Evolutionary conservation across 2,113 vertebrate species (phyloP).

Genomic region (Sinocyclocheilus rhinocerous): DNA sequence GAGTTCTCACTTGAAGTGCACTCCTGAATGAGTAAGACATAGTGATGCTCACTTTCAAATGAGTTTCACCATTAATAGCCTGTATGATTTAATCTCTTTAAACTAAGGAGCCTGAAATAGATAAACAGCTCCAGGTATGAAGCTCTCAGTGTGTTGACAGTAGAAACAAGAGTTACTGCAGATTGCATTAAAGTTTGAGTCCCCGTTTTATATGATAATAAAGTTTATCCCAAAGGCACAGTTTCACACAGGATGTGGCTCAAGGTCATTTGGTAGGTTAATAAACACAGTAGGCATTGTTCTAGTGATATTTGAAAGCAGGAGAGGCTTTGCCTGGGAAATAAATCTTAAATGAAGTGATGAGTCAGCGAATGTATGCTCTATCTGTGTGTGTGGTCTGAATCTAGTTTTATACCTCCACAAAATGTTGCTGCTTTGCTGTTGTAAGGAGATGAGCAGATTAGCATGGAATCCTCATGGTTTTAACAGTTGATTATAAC

Average conservation of each 20-base stretch:
- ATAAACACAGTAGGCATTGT: conserved; percentile 8
- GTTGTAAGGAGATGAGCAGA: conserved; percentile 15
- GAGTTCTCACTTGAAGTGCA: background rate
- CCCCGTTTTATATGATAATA: conserved; percentile 7
- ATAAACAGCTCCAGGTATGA: background rate
- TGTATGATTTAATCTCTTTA: background rate
- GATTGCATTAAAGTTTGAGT: background rate
- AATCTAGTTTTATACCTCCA: background rate
- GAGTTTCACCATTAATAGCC: background rate
- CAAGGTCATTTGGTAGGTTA: conserved; percentile 4
- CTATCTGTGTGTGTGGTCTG: background rate
- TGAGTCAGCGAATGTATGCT: background rate
- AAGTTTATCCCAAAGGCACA: conserved; percentile 10
- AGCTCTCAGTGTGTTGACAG: background rate
- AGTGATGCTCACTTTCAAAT: background rate
- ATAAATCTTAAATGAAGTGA: background rate
- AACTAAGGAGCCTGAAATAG: background rate
- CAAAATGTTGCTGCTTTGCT: background rate
- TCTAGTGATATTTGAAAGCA: conserved; percentile 28
- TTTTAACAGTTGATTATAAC: conserved; percentile 40
- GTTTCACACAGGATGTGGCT: conserved; percentile 27
- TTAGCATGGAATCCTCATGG: conserved; percentile 26
- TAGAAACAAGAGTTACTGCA: background rate
- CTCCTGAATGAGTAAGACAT: background rate
- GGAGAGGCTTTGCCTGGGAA: background rate